Base-by-base conservation (phyloP, 1,140 invertebrate species). In the Chironomus striatipennis region DNA sequence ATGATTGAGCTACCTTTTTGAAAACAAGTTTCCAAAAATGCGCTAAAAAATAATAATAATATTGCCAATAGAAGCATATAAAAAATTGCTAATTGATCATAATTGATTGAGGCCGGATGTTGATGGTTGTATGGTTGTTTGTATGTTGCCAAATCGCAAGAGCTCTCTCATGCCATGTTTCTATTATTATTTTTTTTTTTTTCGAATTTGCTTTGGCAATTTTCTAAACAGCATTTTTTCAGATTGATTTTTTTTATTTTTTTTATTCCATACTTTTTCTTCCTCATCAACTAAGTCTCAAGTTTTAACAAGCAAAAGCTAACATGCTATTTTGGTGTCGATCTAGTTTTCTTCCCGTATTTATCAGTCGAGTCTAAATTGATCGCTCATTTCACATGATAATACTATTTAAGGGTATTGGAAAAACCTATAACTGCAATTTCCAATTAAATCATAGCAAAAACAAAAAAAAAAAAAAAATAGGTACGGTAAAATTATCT, bases 61-160 rank as follows among this genome's bases (percentile, higher is more conserved):
- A 57, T 12, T n/a, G 47, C 10, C 47, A 57, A 57, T 57, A 57
- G 47, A 57, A 57, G 47, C 12, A 70, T 21, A 70, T 57, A 57
- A 57, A 70, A 70, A 70, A 70, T 70, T 70, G 65, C 65, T 70
- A 70, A 70, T 70, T 70, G 65, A 70, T 70, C 65, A 70, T 70
- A 70, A 70, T 70, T 70, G 65, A 70, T 70, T 70, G 65, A 70
- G 65, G 65, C 65, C 65, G 65, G 65, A 70, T 70, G 18, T 70
- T 5, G 65, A 70, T 67, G 24, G 24, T 34, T 34, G 24, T 34
- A 34, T 34, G 24, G 24, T 34, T 34, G 1, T 34, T 34, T 34
- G 24, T 34, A 34, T 34, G 65, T 70, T 70, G 65, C 65, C 65
- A 70, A 70, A 70, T 70, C n/a, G 5, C 12, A 57, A 57, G 12